Percentiles rank a stretch among this genome's conserved stretches.
These are phyloP conservation scores for Macroteleia sp. DNA, from an alignment of 2,888 invertebrate genomes.

Conservation along the genomic window DNA sequence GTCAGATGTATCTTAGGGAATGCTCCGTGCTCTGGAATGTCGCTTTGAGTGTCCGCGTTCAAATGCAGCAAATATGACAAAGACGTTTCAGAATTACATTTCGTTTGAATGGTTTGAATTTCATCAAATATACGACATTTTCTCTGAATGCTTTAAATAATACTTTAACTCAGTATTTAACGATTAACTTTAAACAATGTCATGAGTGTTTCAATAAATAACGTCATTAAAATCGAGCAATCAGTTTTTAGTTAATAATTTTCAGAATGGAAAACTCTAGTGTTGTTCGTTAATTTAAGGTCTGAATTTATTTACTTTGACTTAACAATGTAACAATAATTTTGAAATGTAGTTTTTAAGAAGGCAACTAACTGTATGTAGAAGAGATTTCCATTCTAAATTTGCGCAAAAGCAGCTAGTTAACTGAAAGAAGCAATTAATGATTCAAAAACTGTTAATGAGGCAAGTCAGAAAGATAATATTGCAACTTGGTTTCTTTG, in stretches of 20 bases:
- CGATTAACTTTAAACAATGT: background rate
- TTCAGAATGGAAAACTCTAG: slow-evolving; percentile 29
- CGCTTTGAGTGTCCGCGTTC: slow-evolving; percentile 67
- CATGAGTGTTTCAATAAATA: background rate
- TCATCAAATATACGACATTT: slow-evolving; percentile 42
- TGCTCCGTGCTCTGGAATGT: slow-evolving; percentile 66
- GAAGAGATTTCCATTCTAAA: slow-evolving; percentile 24
- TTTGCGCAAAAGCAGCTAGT: slow-evolving; percentile 38
- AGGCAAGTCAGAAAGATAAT: slow-evolving; percentile 70
- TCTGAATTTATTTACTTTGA: too few species aligned
- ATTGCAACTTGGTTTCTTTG: slow-evolving; percentile 78
- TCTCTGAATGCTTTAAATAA: slow-evolving; percentile 35
- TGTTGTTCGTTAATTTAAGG: too few species aligned
- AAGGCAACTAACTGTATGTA: too few species aligned
- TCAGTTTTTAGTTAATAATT: slow-evolving; percentile 24
- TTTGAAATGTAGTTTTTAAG: too few species aligned
- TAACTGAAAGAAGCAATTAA: slow-evolving; percentile 32
- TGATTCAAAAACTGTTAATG: background rate
- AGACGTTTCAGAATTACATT: slow-evolving; percentile 56
- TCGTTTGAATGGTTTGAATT: slow-evolving; percentile 49
- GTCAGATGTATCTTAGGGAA: slow-evolving; percentile 64
- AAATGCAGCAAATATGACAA: slow-evolving; percentile 62
- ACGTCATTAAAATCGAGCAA: slow-evolving; percentile 27
- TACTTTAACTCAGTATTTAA: slow-evolving; percentile 10
- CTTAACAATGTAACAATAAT: too few species aligned